These are phyloP conservation scores for Drosophila mimica DNA, from an alignment of 2,888 invertebrate genomes.

Conservation along the genomic window DNA sequence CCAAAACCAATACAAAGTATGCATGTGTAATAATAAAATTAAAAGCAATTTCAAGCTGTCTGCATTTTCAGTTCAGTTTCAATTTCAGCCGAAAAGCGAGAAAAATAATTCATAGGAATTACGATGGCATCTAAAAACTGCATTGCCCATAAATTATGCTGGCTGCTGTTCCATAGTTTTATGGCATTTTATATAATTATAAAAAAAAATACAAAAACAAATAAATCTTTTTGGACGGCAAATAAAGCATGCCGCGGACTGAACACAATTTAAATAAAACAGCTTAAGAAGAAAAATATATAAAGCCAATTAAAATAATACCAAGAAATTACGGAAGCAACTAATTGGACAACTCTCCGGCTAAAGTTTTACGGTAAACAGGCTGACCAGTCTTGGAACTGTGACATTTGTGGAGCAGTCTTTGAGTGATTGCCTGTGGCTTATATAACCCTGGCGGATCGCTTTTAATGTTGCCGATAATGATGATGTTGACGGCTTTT, in stretches of 20 bases:
- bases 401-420: constrained; percentile 67
- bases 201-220: constrained; percentile 23
- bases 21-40: neutral
- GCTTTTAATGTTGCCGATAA: constrained; percentile 39
- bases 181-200: constrained; percentile 39
- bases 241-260: constrained; percentile 52
- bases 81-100: constrained; percentile 5
- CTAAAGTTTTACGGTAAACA: constrained; percentile 18
- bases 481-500: constrained; percentile 56
- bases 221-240: constrained; percentile 69
- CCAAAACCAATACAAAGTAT: constrained; percentile 1
- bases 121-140: constrained; percentile 54
- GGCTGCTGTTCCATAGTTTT: constrained; percentile 40
- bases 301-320: constrained; percentile 76
- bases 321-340: constrained; percentile 80
- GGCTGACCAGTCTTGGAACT: constrained; percentile 19
- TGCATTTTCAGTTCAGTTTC: constrained; percentile 12
- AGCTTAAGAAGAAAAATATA: constrained; percentile 14
- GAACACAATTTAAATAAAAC: constrained; percentile 67
- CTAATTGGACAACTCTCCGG: constrained; percentile 66
- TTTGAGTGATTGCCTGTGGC: constrained; percentile 12
- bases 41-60: neutral
- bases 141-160: constrained; percentile 70
- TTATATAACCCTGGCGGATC: constrained; percentile 61
- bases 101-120: constrained; percentile 42